Conservation (phyloP, 2,888 invertebrate genomes). For the Ochropacha duplaris region DNA sequence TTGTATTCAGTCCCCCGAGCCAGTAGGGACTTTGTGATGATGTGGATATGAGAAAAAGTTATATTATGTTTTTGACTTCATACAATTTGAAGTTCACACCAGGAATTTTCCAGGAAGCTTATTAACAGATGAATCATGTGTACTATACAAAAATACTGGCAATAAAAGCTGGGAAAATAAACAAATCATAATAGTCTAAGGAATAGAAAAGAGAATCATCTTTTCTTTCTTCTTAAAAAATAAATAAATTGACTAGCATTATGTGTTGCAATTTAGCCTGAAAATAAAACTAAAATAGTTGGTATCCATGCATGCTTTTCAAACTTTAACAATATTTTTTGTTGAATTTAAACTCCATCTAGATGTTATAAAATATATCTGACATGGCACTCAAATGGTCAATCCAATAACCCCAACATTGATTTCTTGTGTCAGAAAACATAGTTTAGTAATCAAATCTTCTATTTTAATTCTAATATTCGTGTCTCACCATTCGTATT, state of each 20-base stretch:
- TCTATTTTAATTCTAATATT: neutral
- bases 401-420: too few relatives aligned
- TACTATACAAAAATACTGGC: neutral
- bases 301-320: too few relatives aligned
- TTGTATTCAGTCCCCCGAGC: conserved; percentile 44
- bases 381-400: too few relatives aligned
- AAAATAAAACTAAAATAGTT: too few relatives aligned
- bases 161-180: neutral
- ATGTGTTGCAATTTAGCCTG: too few relatives aligned
- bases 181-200: too few relatives aligned
- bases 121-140: neutral
- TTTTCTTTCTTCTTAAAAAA: neutral
- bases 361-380: too few relatives aligned
- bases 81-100: neutral
- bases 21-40: conserved; percentile 19
- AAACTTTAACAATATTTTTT: too few relatives aligned
- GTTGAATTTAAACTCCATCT: too few relatives aligned
- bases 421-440: too few relatives aligned
- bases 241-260: neutral
- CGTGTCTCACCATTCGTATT: too few relatives aligned
- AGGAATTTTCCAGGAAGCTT: neutral
- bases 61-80: neutral
- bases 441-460: too few relatives aligned
- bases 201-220: accelerated
- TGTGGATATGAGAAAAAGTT: neutral